Evolutionary conservation across 2,113 vertebrate genomes (phyloP), one percentile per base, ranked within the genome.

Genomic region (Erythrolamprus reginae): DNA sequence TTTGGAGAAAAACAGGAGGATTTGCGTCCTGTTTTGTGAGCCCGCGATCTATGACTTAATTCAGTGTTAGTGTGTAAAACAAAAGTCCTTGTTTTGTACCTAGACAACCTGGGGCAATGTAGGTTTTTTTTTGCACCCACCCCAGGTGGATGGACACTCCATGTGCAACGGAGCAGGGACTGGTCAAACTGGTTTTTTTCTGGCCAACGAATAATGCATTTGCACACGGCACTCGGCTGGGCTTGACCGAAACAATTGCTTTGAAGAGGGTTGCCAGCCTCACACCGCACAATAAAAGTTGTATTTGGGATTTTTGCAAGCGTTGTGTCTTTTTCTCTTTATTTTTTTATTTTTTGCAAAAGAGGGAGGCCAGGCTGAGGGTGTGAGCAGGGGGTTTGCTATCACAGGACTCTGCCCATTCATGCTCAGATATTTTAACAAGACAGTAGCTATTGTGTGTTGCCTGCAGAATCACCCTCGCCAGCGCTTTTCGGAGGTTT

Each of bases 381-480:
- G 15, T 1, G 0, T 38, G 5, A 77, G 17, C 15, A 77, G 0
- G 1, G 38, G 65, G 17, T 17, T 42, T 38, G 1, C 33, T 17
- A 42, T 23, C 17, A 42, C 15, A 38, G 70, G 70, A 38, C 19
- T 19, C 65, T 19, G 65, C n/a, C 38, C 65, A 38, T 38, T 77
- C 19, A 77, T 17, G 0, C 65, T 19, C 61, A 7, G 15, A 2
- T 70, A 38, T 70, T 38, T 70, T 19, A 70, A 70, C 33, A 38
- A 77, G 70, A 33, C 70, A 77, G 70, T 7, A 0, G 2, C 5
- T 19, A 38, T 38, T 7, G n/a, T 38, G 65, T 13, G 1, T 7
- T 0, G 6, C 33, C 2, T 77, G 65, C 6, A 1, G 3, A 7
- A 21, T 42, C 33, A 7, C 0, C 0, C 65, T 8, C 0, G 1